phyloP scores from a whole-genome alignment of 2,888 invertebrate species.

The Lochmaea crataegi region DNA sequence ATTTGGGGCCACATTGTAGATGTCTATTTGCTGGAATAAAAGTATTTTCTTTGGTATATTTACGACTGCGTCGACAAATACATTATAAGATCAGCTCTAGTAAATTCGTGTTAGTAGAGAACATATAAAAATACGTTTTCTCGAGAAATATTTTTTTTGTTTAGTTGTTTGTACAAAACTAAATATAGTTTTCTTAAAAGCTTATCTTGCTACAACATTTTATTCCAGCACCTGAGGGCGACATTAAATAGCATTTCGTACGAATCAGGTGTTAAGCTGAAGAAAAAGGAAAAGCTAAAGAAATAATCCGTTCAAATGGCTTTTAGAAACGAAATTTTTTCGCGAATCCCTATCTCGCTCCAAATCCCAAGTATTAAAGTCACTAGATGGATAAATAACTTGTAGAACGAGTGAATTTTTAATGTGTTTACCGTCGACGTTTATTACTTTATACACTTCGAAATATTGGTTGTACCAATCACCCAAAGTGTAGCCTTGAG shows the following conservation, averaged over 20 bases:
- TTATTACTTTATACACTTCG: constrained; percentile 57
- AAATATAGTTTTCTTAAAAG: constrained; percentile 11
- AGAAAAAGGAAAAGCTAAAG: constrained; percentile 28
- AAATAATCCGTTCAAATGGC: constrained; percentile 41
- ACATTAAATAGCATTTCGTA: constrained; percentile 32
- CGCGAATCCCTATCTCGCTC: constrained; percentile 28
- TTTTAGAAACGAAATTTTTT: constrained; percentile 40
- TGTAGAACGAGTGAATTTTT: constrained; percentile 40
- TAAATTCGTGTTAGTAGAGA: background rate
- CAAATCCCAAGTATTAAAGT: constrained; percentile 16
- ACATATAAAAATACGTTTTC: background rate
- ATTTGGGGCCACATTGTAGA: too few relatives aligned
- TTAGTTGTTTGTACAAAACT: background rate
- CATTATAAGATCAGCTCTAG: background rate
- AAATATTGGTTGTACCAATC: constrained; percentile 56
- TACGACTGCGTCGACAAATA: background rate
- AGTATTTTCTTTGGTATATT: too few relatives aligned
- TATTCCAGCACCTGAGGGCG: constrained; percentile 21
- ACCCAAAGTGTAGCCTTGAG: constrained; percentile 36
- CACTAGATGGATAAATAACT: constrained; percentile 30
- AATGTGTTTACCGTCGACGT: constrained; percentile 41
- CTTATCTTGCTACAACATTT: constrained; percentile 12
- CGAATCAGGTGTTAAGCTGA: constrained; percentile 37
- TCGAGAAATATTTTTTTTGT: background rate
- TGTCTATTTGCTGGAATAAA: too few relatives aligned